Percentiles rank a stretch among this genome's conserved stretches.
phyloP scores from a whole-genome alignment of 2,888 invertebrate genomes.

The Drosophila dives region DNA sequence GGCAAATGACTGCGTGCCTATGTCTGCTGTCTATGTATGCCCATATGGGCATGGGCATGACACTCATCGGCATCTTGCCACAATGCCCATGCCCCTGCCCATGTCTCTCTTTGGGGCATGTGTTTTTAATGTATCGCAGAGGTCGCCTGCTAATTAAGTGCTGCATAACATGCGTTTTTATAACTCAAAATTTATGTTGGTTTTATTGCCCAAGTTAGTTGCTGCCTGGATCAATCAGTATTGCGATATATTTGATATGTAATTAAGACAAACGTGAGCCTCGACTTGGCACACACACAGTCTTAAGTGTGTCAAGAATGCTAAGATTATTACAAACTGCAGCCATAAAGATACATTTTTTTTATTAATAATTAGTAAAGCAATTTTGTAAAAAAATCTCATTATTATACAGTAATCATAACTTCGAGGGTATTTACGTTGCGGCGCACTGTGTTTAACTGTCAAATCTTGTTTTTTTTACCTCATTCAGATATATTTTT shows the following conservation, averaged over 20 bases:
- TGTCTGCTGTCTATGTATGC: slow-evolving; percentile 18
- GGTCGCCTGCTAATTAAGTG: slow-evolving; percentile 76
- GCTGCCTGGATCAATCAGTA: slow-evolving; percentile 69
- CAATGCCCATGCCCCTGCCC: neutral
- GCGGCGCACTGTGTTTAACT: neutral
- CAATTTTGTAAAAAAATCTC: neutral
- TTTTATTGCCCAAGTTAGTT: slow-evolving; percentile 65
- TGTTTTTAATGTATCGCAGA: slow-evolving; percentile 23
- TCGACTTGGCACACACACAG: slow-evolving; percentile 7
- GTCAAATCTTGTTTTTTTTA: slow-evolving; percentile 11
- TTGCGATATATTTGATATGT: slow-evolving; percentile 79
- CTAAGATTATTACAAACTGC: no score
- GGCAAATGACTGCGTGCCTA: slow-evolving; percentile 37
- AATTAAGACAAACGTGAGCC: slow-evolving; percentile 73
- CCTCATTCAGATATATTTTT: slow-evolving; percentile 25
- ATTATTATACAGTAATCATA: neutral
- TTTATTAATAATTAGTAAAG: neutral
- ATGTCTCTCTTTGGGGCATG: neutral
- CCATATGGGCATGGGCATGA: slow-evolving; percentile 61
- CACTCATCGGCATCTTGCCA: slow-evolving; percentile 41
- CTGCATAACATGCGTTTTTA: slow-evolving; percentile 79
- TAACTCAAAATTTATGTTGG: slow-evolving; percentile 78
- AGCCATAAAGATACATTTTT: neutral
- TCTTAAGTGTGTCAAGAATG: neutral
- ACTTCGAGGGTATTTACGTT: slow-evolving; percentile 10